Percentiles rank a stretch among this genome's conserved stretches.
Conservation (phyloP, 1,140 invertebrate genomes). For the Popillia japonica region DNA sequence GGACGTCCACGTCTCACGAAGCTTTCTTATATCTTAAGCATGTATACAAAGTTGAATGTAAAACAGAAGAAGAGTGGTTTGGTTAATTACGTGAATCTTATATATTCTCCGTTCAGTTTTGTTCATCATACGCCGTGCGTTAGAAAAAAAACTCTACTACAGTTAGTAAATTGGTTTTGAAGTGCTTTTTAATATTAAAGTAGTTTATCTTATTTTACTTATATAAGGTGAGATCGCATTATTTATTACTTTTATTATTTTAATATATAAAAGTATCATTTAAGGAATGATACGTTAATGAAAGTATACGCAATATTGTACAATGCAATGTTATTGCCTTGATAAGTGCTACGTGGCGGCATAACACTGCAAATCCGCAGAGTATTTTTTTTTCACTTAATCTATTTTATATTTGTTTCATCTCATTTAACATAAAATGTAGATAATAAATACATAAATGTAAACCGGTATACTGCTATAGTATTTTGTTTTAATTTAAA, state of each 20-base stretch:
- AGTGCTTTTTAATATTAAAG: conserved; percentile 32
- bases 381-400: background rate
- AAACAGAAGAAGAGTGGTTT: conserved; percentile 59
- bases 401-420: no score
- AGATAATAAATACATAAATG: no score
- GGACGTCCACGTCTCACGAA: conserved; percentile 47
- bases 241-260: conserved; percentile 7
- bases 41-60: conserved; percentile 60
- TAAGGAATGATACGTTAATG: background rate
- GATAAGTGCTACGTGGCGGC: background rate
- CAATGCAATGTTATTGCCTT: background rate
- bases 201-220: conserved; percentile 23
- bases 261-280: background rate
- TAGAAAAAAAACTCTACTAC: conserved; percentile 58
- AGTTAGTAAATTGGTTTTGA: conserved; percentile 43
- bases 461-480: no score
- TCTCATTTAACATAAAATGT: no score
- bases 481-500: no score
- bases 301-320: background rate
- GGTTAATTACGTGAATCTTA: conserved; percentile 53
- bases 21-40: conserved; percentile 53
- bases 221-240: background rate
- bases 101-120: conserved; percentile 55
- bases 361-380: background rate
- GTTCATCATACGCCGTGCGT: conserved; percentile 59